A percentile compares a stretch with the other conserved stretches of the same genome.
These are phyloP conservation scores for Rousettus madagascariensis DNA, from an alignment of 2,797 vertebrate genomes.

Conservation along the genomic window DNA sequence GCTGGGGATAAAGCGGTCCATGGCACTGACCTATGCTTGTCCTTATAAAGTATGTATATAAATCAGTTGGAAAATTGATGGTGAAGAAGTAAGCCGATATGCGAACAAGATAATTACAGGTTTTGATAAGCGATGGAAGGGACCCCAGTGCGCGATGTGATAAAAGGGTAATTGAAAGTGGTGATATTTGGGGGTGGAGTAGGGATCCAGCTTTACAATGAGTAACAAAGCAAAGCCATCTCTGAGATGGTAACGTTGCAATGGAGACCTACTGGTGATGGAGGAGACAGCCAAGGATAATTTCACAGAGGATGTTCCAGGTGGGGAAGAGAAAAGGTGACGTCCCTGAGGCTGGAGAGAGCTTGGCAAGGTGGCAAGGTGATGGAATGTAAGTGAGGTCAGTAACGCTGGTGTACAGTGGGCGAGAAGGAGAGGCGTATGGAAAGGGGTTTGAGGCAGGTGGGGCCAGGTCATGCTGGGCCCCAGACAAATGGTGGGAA, in stretches of 20 bases:
- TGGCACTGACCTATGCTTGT: neutral
- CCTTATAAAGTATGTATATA: neutral
- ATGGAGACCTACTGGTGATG: neutral
- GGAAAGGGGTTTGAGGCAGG: neutral
- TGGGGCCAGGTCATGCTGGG: no score
- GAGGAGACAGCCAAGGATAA: neutral
- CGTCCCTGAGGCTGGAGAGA: no score
- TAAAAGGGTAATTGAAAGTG: neutral
- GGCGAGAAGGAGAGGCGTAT: neutral
- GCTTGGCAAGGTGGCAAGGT: neutral
- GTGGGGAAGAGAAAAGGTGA: neutral
- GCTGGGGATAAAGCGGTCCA: neutral
- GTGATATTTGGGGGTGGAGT: neutral
- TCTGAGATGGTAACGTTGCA: neutral
- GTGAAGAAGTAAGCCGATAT: neutral
- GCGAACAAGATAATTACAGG: neutral
- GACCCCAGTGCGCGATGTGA: no score
- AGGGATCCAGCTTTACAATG: neutral
- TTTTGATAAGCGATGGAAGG: neutral
- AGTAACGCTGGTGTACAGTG: accelerated
- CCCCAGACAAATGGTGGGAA: neutral
- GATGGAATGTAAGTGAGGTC: neutral
- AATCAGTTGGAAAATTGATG: neutral
- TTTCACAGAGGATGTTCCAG: neutral
- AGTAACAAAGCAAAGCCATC: neutral